Base-by-base conservation (phyloP, 2,113 vertebrate species). In the Aphyosemion australe region DNA sequence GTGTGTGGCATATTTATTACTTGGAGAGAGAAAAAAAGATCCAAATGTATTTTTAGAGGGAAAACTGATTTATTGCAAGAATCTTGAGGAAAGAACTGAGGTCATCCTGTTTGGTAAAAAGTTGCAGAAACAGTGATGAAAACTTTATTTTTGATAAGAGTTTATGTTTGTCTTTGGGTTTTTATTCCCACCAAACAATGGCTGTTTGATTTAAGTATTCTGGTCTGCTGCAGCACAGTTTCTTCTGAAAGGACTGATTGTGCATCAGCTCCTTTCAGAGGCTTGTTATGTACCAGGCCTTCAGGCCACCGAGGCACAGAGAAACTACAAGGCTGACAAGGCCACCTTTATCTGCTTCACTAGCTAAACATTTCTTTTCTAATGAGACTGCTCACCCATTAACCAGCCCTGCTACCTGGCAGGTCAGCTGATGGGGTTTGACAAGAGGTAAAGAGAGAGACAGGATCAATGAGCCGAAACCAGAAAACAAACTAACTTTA, bases 241-340 rank as follows among this genome's bases (percentile, higher is more conserved):
- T 34, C 3, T 9, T 47, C 58, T 91, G 85, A 89, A 88, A 85
- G 71, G 60, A 50, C 39, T 69, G 66, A 80, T 82, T 89, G 86
- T 91, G 62, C 76, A 66, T 78, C 60, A 42, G 68, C 67, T 32
- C 61, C 42, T 51, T 63, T 82, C 83, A 88, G 83, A 88, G 70
- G 80, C 66, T 69, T 56, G 67, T 69, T 85, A 68, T 16, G 26
- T 43, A 58, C 52, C 68, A 64, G 55, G 55, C 70, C 75, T 55
- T 49, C 68, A 64, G 55, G 55, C 70, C 75, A 61, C 53, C 76
- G 66, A 69, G 46, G 47, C 74, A 48, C 69, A 46, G 34, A 19
- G 67, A 54, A 59, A 72, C 69, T 77, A 65, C 65, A 78, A 15
- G 76, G 47, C 56, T 76, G 73, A 87, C 81, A 88, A 84, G 72